A percentile compares a stretch with the other conserved stretches of the same genome.
These are phyloP conservation scores for Glaucidium brasilianum DNA, from an alignment of 2,113 vertebrate species.

Conservation along the genomic window DNA sequence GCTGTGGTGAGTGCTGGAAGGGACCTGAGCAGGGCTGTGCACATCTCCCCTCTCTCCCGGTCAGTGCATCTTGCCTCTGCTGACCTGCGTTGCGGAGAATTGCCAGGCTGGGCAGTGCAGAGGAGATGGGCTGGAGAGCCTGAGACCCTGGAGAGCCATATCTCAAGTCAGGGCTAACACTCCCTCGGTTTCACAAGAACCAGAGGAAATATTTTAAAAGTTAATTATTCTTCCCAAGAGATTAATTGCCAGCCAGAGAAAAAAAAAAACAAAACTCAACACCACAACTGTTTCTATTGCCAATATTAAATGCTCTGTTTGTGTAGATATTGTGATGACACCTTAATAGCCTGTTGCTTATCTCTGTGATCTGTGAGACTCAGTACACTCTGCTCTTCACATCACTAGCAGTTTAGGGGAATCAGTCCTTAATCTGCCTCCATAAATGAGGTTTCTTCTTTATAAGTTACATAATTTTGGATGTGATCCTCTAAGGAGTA, in stretches of 20 bases:
- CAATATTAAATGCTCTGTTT: background rate
- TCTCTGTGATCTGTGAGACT: background rate
- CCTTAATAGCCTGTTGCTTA: background rate
- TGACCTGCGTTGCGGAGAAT: background rate
- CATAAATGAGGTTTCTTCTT: background rate
- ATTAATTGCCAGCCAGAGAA: background rate
- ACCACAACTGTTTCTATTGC: background rate
- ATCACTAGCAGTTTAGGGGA: background rate
- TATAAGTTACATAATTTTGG: background rate
- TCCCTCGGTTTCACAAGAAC: background rate
- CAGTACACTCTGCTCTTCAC: background rate
- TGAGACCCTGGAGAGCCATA: background rate
- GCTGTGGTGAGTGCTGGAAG: background rate
- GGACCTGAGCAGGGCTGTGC: background rate
- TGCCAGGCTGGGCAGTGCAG: background rate
- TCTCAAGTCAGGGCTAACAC: background rate
- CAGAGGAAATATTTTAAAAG: background rate
- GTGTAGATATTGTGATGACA: background rate
- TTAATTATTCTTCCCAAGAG: background rate
- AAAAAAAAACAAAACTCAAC: background rate
- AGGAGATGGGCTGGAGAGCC: background rate
- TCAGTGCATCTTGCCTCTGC: background rate
- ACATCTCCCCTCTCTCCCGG: background rate
- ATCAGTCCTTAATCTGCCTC: background rate
- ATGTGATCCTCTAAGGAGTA: background rate